phyloP scores from a whole-genome alignment of 2,797 vertebrate genomes.

The Coregonus sp. region DNA sequence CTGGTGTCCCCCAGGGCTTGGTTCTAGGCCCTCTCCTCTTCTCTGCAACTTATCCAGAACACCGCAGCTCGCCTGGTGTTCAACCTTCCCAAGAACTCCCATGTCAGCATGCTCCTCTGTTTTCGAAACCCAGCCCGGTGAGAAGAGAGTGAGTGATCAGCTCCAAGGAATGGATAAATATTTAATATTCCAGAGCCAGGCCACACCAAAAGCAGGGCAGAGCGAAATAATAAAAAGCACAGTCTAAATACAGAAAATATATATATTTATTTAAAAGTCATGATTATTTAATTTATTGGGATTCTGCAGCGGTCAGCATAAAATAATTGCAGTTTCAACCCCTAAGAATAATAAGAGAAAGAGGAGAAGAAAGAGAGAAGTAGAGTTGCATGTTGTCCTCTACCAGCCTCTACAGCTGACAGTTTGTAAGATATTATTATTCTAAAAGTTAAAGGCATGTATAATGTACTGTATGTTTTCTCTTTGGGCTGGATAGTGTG shows the following conservation, averaged over 20 bases:
- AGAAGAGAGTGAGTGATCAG: conserved; percentile 50
- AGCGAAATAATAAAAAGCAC: conserved; percentile 48
- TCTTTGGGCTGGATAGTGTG: conserved; percentile 27
- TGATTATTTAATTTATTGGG: conserved; percentile 31
- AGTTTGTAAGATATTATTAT: conserved; percentile 51
- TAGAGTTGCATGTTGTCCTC: conserved; percentile 50
- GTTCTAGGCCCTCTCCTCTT: too few species aligned
- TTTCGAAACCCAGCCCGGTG: conserved; percentile 48
- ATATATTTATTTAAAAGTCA: conserved; percentile 41
- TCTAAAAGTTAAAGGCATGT: conserved; percentile 33
- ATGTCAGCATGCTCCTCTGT: conserved; percentile 50
- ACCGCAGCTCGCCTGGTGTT: too few species aligned
- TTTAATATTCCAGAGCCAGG: conserved; percentile 66
- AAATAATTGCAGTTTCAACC: conserved; percentile 51
- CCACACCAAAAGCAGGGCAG: conserved; percentile 59
- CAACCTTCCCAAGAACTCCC: conserved; percentile 13
- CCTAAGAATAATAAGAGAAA: conserved; percentile 53
- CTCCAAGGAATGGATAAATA: conserved; percentile 67
- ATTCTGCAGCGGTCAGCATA: conserved; percentile 56
- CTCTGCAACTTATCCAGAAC: too few species aligned
- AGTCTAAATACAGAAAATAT: conserved; percentile 49
- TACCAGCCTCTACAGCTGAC: conserved; percentile 41
- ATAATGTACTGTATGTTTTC: conserved; percentile 40
- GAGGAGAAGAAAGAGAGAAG: not conserved
- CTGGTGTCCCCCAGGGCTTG: too few species aligned